Base-by-base conservation (phyloP, 2,888 invertebrate species). In the Chelonus formosanus region DNA sequence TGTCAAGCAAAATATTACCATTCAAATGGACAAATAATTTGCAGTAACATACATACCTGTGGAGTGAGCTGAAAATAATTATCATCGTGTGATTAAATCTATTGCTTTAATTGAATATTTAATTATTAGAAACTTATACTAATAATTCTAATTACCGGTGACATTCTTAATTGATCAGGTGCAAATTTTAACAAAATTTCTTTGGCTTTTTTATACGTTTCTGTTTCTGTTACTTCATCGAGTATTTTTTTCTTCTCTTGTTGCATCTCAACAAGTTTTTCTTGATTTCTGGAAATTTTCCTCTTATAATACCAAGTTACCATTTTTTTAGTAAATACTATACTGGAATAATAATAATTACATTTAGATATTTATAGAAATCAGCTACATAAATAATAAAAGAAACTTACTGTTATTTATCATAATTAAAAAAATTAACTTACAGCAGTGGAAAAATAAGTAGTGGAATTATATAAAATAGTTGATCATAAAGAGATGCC, bases 211-310 rank as follows among this genome's bases (percentile, higher is more conserved):
- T 98, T 98, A 82, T 97, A 99, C 0, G 97, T 98, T 85, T 98
- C 98, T 45, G 92, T 98, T 80, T 98, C 97, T 91, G 95, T 97
- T 43, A 99, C 97, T 80, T 95, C 92, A 79, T 98, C 97, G 65
- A 99, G 86, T 71, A 98, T 91, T 82, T 92, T 91, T 82, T 91
- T 93, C 80, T 95, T 97, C 77, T 95, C 90, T n/a, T 90, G 89
- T 74, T 90, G 88, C 84, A 96, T 88, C 62, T 88, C 88, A 55
- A 85, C 85, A 47, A 95, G 85, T 81, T 92, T 91, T 64, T 88
- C 86, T 80, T 92, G 90, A 85, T 95, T 96, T 80, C 90, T 90
- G 68, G 89, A 89, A 60, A 96, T 87, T 80, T 93, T 91, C 83
- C 93, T 89, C 75, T 91, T 91, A 84, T 94, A 98, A 84, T 95